Conservation (phyloP, 1,140 invertebrate species). For the Chymomyza costata region DNA sequence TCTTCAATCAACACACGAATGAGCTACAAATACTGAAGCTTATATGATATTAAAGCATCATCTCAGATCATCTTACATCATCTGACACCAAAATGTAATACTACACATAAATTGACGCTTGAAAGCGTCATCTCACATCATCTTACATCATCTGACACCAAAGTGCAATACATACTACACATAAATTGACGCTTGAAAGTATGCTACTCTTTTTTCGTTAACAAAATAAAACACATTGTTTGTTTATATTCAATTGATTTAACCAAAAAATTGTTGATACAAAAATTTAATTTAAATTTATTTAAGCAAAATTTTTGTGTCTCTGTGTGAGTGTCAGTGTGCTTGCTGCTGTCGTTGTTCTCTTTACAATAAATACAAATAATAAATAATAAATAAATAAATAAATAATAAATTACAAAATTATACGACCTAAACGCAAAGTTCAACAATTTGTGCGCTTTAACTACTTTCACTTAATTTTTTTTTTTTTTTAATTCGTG, state of each 20-base stretch:
- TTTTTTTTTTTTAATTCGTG: too few relatives aligned
- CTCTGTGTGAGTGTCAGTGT: conserved; percentile 27
- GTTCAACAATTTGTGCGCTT: conserved; percentile 41
- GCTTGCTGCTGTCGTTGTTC: conserved; percentile 22
- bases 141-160: too few relatives aligned
- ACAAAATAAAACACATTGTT: conserved; percentile 49
- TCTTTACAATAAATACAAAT: conserved; percentile 70
- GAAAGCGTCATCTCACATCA: too few relatives aligned
- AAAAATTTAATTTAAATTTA: conserved; percentile 67
- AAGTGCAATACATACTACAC: too few relatives aligned
- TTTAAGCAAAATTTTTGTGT: conserved; percentile 61
- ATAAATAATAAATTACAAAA: conserved; percentile 70
- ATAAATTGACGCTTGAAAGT: conserved; percentile 59
- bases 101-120: conserved; percentile 46
- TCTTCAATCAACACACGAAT: too few relatives aligned
- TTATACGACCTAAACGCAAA: conserved; percentile 69
- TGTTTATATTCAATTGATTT: conserved; percentile 40
- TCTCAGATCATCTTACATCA: too few relatives aligned
- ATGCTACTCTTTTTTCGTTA: conserved; percentile 12
- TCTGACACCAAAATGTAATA: too few relatives aligned
- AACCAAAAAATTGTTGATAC: conserved; percentile 60
- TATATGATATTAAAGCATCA: too few relatives aligned
- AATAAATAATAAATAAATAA: conserved; percentile 73
- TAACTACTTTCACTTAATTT: too few relatives aligned
- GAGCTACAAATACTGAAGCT: too few relatives aligned